Conservation (phyloP, 2,113 vertebrate species). For the Microcebus jonahi region DNA sequence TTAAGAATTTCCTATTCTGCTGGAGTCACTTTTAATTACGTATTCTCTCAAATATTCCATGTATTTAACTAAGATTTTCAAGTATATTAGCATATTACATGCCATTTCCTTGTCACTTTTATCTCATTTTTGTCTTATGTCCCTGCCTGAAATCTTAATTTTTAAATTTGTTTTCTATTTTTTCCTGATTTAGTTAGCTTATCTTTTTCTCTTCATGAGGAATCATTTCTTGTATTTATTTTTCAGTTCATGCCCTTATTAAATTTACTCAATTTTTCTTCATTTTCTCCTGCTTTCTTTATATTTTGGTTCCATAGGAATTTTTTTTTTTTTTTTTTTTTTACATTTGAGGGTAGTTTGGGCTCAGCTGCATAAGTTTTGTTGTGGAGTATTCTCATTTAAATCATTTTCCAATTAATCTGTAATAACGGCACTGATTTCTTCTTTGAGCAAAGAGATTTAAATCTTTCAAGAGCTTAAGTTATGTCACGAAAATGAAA, state of each 20-base stretch:
- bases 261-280: background rate
- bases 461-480: background rate
- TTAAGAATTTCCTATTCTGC: background rate
- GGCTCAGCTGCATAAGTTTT: background rate
- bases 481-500: background rate
- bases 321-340: background rate
- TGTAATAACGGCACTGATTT: background rate
- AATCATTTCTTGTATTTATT: background rate
- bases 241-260: background rate
- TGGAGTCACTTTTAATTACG: background rate
- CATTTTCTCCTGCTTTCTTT: background rate
- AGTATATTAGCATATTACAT: background rate
- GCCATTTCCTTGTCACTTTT: background rate
- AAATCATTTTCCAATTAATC: constrained; percentile 53
- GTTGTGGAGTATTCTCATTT: background rate
- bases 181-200: background rate
- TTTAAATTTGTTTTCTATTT: background rate
- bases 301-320: background rate
- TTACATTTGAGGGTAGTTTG: background rate
- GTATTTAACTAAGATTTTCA: constrained; percentile 14
- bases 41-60: constrained; percentile 39
- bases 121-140: background rate
- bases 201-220: background rate
- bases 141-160: background rate
- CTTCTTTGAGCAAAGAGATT: background rate